Percentiles rank a stretch among this genome's conserved stretches.
Conservation (phyloP, 23 tunicate genomes). For the Aplidium turbinatum region DNA sequence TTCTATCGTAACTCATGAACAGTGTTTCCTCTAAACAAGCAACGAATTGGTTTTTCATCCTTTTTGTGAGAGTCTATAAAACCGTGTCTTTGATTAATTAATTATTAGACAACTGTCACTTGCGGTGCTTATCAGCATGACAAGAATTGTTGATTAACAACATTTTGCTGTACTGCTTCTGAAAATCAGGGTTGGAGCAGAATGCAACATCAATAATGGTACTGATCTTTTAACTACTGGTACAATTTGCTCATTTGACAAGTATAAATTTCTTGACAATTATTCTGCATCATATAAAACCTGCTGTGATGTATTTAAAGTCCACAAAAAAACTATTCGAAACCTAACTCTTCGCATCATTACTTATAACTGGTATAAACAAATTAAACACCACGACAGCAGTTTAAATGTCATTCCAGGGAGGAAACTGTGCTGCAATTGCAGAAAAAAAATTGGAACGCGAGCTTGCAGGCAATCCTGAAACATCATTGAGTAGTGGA, state of each 20-base stretch:
- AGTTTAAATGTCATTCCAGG: constrained; percentile 1
- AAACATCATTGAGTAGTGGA: not conserved
- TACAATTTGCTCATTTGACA: constrained; percentile 9
- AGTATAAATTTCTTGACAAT: constrained; percentile 7
- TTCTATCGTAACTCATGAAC: too few relatives aligned
- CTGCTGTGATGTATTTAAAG: not conserved
- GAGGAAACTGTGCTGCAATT: constrained; percentile 4
- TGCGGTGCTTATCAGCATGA: too few relatives aligned
- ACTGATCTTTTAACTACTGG: too few relatives aligned
- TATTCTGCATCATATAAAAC: constrained; percentile 1
- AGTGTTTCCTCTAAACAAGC: too few relatives aligned
- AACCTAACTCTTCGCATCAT: not conserved
- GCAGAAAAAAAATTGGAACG: not conserved
- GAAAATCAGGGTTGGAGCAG: too few relatives aligned
- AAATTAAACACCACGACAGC: not conserved
- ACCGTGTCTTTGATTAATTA: too few relatives aligned
- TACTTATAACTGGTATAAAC: not conserved
- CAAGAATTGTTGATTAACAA: too few relatives aligned
- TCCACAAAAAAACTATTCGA: not conserved
- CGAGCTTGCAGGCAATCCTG: not conserved
- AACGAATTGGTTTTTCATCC: too few relatives aligned
- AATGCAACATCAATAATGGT: too few relatives aligned
- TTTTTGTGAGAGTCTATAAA: too few relatives aligned
- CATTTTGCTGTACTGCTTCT: too few relatives aligned
- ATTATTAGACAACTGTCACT: too few relatives aligned